Evolutionary conservation across 1,140 invertebrate genomes (phyloP).

Genomic region (Druon quercuslanigerum): DNA sequence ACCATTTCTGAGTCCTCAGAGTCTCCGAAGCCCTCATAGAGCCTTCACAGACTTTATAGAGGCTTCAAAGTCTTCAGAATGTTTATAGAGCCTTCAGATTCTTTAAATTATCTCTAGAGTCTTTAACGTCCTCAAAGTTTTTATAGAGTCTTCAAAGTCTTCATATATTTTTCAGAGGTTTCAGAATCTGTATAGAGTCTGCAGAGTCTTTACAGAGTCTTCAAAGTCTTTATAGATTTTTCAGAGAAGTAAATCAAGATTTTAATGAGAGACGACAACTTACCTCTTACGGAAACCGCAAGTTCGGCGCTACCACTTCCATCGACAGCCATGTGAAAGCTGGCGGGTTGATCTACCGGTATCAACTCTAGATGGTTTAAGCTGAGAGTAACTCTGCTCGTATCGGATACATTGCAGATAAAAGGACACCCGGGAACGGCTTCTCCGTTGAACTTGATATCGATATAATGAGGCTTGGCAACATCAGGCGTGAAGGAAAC

Average conservation of each 20-base stretch:
- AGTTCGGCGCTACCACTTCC: slow-evolving; percentile 90
- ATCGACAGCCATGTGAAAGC: slow-evolving; percentile 92
- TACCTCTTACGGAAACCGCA: slow-evolving; percentile 89
- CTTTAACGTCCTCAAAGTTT: too few relatives aligned
- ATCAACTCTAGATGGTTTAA: slow-evolving; percentile 89
- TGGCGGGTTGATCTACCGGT: slow-evolving; percentile 89
- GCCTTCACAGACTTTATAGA: too few relatives aligned
- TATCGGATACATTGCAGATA: slow-evolving; percentile 87
- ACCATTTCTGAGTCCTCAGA: too few relatives aligned
- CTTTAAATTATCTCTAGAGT: too few relatives aligned
- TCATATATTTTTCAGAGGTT: too few relatives aligned
- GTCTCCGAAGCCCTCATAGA: too few relatives aligned
- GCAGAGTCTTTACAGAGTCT: neutral
- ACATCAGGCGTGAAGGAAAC: slow-evolving; percentile 97
- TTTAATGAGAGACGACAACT: slow-evolving; percentile 33
- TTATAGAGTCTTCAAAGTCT: too few relatives aligned
- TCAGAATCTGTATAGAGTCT: too few relatives aligned
- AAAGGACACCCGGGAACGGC: slow-evolving; percentile 96
- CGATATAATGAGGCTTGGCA: slow-evolving; percentile 93
- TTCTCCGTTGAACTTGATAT: slow-evolving; percentile 98
- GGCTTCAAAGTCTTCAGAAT: too few relatives aligned
- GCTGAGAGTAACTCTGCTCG: slow-evolving; percentile 86
- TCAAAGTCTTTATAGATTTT: too few relatives aligned
- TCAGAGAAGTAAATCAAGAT: slow-evolving; percentile 30
- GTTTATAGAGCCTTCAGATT: too few relatives aligned